phyloP scores from a whole-genome alignment of 2,888 invertebrate species.

The Tyria jacobaeae region DNA sequence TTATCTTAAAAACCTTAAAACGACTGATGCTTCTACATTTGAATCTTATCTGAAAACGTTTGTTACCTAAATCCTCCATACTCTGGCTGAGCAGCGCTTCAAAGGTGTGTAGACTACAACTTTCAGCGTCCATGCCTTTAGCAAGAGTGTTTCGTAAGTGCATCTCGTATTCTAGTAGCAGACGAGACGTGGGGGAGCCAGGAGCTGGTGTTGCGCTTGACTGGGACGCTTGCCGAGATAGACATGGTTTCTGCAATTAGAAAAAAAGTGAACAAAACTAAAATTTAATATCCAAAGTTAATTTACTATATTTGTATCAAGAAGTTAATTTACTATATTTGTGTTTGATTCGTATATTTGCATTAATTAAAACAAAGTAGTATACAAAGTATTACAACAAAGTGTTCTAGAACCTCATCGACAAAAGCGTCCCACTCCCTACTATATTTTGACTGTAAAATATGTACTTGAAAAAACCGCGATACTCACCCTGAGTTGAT shows the following conservation, averaged over 20 bases:
- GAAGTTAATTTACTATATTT: too few species aligned
- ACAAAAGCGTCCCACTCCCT: too few species aligned
- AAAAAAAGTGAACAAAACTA: not conserved
- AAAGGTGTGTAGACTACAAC: constrained; percentile 97
- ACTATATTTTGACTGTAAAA: too few species aligned
- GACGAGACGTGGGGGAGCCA: constrained; percentile 93
- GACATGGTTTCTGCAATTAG: constrained; percentile 73
- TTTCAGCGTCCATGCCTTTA: constrained; percentile 98
- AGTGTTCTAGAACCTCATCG: too few species aligned
- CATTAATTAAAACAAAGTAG: too few species aligned
- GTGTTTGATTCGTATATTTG: too few species aligned
- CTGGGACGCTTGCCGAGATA: constrained; percentile 85
- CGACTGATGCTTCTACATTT: not conserved
- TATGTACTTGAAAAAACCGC: too few species aligned
- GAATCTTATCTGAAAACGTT: not conserved
- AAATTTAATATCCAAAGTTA: too few species aligned
- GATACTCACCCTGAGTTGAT: too few species aligned
- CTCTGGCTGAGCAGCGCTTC: constrained; percentile 97
- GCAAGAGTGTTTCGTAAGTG: constrained; percentile 96
- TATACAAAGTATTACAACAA: too few species aligned
- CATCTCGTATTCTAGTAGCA: constrained; percentile 97
- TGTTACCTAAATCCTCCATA: constrained; percentile 96
- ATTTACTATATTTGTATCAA: too few species aligned
- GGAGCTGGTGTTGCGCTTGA: constrained; percentile 91
- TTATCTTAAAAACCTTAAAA: not conserved